Evolutionary conservation across 2,113 vertebrate species (phyloP).

Genomic region (Oxyruncus cristatus): DNA sequence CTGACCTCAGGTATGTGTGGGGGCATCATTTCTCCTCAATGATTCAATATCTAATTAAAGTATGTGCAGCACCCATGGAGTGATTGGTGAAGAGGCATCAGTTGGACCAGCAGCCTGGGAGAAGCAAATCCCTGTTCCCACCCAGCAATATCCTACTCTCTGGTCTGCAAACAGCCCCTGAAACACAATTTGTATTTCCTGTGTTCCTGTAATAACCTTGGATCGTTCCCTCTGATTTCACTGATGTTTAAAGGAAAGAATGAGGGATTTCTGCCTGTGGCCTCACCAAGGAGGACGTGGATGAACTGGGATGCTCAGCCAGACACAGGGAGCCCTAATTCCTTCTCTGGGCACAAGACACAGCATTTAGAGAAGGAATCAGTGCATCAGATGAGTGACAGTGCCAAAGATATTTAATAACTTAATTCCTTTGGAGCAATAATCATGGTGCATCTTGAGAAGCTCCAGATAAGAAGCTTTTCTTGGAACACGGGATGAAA

Average conservation of each 20-base stretch:
- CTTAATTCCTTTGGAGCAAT: background rate
- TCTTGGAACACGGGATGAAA: background rate
- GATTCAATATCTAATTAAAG: conserved; percentile 43
- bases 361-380: background rate
- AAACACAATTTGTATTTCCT: background rate
- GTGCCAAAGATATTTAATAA: background rate
- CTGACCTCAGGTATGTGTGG: background rate
- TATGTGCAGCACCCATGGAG: background rate
- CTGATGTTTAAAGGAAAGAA: background rate
- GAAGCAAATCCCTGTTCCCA: background rate
- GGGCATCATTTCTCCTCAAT: background rate
- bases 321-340: background rate
- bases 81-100: background rate
- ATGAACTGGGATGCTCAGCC: background rate
- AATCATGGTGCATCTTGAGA: background rate
- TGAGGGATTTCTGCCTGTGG: background rate
- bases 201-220: background rate
- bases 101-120: background rate
- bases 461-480: background rate
- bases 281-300: background rate
- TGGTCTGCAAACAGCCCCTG: background rate
- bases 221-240: background rate
- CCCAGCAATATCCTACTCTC: background rate
- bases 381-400: background rate
- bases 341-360: background rate